Evolutionary conservation across 1,140 invertebrate genomes (phyloP).

Genomic region (Microvelia longipes): DNA sequence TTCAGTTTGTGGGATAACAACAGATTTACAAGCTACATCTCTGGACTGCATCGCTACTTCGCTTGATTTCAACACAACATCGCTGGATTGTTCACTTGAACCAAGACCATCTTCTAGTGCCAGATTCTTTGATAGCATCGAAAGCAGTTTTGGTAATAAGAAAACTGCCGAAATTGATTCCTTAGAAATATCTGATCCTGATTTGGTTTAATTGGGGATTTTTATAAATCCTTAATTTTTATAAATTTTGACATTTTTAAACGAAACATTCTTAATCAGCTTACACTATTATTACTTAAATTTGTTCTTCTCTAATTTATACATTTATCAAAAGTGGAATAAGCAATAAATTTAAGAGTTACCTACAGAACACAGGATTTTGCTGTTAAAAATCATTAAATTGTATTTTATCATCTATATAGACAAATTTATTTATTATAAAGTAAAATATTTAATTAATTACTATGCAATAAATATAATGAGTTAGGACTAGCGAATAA

Average conservation of each 20-base stretch:
- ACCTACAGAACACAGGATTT: background rate
- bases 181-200: background rate
- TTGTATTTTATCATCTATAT: background rate
- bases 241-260: background rate
- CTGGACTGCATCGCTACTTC: background rate
- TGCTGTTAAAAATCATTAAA: background rate
- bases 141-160: background rate
- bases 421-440: background rate
- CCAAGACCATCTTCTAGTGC: background rate
- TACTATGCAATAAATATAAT: background rate
- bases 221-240: background rate
- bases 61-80: background rate
- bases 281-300: background rate
- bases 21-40: background rate
- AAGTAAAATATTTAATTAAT: background rate
- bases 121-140: background rate
- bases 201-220: background rate
- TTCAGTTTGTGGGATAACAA: background rate
- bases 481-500: background rate
- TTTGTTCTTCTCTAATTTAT: background rate
- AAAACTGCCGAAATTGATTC: background rate
- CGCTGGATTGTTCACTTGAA: background rate
- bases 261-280: background rate
- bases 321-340: background rate
- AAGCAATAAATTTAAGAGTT: background rate